Conservation (phyloP, 1,140 invertebrate genomes). For the Cotesia chilonis region DNA sequence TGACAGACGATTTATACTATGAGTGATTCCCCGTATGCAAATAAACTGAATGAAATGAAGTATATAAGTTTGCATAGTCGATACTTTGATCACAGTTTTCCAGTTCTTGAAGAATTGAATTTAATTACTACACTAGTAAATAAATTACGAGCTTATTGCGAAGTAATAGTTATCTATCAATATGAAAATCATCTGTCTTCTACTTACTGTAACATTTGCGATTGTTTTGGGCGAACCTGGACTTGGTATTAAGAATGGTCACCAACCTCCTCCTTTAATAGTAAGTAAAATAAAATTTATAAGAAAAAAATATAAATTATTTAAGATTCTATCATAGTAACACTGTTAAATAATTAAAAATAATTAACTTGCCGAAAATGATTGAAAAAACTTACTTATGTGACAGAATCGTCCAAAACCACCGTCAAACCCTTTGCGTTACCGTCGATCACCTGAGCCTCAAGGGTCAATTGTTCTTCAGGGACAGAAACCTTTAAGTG, state of each 20-base stretch:
- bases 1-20: too few species aligned
- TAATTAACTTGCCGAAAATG: background rate
- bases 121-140: too few species aligned
- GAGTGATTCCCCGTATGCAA: too few species aligned
- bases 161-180: background rate
- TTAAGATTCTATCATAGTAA: too few species aligned
- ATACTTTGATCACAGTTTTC: too few species aligned
- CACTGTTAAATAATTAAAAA: background rate
- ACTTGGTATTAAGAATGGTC: background rate
- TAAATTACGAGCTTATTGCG: too few species aligned
- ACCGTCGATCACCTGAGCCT: slow-evolving; percentile 27
- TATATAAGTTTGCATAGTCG: too few species aligned
- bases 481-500: slow-evolving; percentile 44
- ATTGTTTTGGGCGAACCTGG: background rate
- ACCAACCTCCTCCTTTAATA: background rate
- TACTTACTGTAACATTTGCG: background rate
- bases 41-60: too few species aligned
- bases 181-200: background rate
- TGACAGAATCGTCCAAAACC: slow-evolving; percentile 19
- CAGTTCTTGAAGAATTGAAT: too few species aligned
- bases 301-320: too few species aligned
- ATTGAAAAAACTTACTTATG: background rate
- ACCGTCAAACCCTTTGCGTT: slow-evolving; percentile 39
- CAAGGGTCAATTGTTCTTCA: slow-evolving; percentile 37
- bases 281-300: background rate